Evolutionary conservation across 2,888 invertebrate species (phyloP).

Genomic region (Crossocerus cetratus): DNA sequence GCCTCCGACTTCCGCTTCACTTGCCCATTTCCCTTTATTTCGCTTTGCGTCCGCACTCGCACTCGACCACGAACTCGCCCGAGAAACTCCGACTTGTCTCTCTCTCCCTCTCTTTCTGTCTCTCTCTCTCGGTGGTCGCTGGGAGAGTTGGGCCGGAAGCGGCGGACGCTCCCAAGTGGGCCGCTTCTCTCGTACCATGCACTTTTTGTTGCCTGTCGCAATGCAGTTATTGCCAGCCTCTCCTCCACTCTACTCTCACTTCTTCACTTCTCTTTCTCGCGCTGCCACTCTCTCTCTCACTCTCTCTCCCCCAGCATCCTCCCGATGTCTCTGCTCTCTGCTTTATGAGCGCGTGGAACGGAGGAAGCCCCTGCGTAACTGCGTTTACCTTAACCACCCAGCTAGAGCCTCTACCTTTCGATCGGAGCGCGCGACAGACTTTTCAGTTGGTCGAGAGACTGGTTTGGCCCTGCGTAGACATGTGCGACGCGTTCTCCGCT

Average conservation of each 20-base stretch:
- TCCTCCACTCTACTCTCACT: constrained; percentile 15
- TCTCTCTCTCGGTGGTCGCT: constrained; percentile 35
- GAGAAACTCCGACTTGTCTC: too few species aligned
- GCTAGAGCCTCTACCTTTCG: too few species aligned
- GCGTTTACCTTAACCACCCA: too few species aligned
- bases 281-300: constrained; percentile 14
- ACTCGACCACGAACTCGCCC: constrained; percentile 29
- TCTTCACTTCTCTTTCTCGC: constrained; percentile 29
- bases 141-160: not conserved
- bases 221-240: constrained; percentile 38
- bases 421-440: constrained; percentile 28
- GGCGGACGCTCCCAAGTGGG: constrained; percentile 4
- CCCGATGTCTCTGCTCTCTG: constrained; percentile 9
- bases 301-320: not conserved
- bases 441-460: not conserved
- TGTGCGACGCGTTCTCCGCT: constrained; percentile 33
- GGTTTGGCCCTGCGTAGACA: constrained; percentile 17
- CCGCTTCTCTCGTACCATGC: constrained; percentile 21
- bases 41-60: not conserved
- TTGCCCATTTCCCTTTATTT: not conserved
- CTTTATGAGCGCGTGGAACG: constrained; percentile 30
- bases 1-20: not conserved
- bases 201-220: constrained; percentile 28
- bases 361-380: not conserved
- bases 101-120: too few species aligned